phyloP scores from a whole-genome alignment of 2,888 invertebrate species.

The Agonopterix alstromeriana region DNA sequence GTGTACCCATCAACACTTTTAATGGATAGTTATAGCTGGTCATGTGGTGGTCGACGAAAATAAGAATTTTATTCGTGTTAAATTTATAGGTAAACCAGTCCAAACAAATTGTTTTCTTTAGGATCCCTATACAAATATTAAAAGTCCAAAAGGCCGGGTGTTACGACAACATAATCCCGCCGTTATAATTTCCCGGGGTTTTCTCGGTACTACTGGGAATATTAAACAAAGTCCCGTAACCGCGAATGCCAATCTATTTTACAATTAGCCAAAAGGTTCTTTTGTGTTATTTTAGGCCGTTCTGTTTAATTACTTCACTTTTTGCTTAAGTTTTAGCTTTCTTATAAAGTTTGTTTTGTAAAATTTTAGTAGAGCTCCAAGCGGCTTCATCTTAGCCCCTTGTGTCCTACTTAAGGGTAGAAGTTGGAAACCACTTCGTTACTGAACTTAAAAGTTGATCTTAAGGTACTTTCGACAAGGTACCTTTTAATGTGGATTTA shows the following conservation, averaged over 20 bases:
- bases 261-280: conserved; percentile 10
- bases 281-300: not conserved
- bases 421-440: too few species aligned
- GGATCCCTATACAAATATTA: not conserved
- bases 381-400: too few species aligned
- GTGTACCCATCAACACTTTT: too few species aligned
- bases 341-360: not conserved
- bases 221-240: conserved; percentile 27
- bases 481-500: too few species aligned
- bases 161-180: conserved; percentile 1
- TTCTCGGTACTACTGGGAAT: conserved; percentile 11
- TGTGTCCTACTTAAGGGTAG: too few species aligned
- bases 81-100: too few species aligned
- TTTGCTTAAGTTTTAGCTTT: not conserved
- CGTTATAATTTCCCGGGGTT: not conserved
- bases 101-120: too few species aligned
- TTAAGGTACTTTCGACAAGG: not conserved
- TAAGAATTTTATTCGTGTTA: too few species aligned
- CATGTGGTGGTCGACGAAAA: too few species aligned
- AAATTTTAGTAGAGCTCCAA: not conserved
- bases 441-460: not conserved
- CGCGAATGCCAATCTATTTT: conserved; percentile 34
- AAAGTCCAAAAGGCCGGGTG: not conserved
- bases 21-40: too few species aligned
- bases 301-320: not conserved